phyloP scores from a whole-genome alignment of 1,140 invertebrate species.

The Rhynchophorus ferrugineus region DNA sequence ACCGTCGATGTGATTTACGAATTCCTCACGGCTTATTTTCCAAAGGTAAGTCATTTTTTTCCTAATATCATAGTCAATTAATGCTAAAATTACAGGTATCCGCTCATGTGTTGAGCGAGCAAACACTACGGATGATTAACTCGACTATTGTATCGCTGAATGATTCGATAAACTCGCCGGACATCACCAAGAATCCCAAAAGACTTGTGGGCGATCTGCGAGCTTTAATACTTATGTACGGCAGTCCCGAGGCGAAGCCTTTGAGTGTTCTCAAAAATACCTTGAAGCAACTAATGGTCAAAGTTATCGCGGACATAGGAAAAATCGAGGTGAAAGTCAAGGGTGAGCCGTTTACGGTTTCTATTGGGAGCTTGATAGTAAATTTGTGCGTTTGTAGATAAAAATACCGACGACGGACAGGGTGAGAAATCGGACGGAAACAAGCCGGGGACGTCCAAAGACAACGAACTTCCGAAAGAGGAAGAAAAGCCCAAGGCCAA shows the following conservation, averaged over 20 bases:
- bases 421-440: constrained; percentile 5
- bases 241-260: constrained; percentile 36
- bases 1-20: constrained; percentile 72
- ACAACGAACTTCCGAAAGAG: neutral
- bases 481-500: constrained; percentile 4
- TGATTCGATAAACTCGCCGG: constrained; percentile 46
- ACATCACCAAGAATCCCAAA: constrained; percentile 45
- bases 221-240: constrained; percentile 49
- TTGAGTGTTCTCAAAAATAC: constrained; percentile 31
- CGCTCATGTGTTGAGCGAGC: constrained; percentile 51
- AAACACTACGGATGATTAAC: constrained; percentile 51
- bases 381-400: neutral
- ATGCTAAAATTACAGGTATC: constrained; percentile 40
- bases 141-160: constrained; percentile 48
- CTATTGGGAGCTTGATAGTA: neutral
- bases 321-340: constrained; percentile 15
- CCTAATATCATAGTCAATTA: neutral
- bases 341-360: constrained; percentile 5
- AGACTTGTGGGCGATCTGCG: constrained; percentile 49
- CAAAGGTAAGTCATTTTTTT: constrained; percentile 51
- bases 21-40: constrained; percentile 75
- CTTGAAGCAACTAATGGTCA: constrained; percentile 31
- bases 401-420: constrained; percentile 11
- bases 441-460: constrained; percentile 13
- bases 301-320: constrained; percentile 17